phyloP scores from a whole-genome alignment of 2,797 vertebrate species.

The Podargus strigoides region DNA sequence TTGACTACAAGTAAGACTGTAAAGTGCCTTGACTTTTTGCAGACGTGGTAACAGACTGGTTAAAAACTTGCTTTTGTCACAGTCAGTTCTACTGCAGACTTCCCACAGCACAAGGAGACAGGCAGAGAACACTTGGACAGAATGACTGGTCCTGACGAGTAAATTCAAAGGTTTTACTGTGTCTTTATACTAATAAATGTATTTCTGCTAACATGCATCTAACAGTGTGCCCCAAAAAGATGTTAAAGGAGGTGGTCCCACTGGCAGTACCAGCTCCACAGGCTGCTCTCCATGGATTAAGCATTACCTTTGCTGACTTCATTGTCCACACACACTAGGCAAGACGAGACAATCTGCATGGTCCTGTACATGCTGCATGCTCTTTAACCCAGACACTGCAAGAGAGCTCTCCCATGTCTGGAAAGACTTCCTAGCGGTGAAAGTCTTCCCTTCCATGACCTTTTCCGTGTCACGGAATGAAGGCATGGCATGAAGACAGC shows the following conservation, averaged over 20 bases:
- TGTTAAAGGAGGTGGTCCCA: background rate
- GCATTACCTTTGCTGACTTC: background rate
- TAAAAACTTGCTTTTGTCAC: background rate
- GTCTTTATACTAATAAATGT: background rate
- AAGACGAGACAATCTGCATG: background rate
- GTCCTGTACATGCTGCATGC: background rate
- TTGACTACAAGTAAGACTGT: background rate
- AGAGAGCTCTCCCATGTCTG: background rate
- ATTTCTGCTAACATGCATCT: background rate
- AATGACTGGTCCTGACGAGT: background rate
- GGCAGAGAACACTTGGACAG: background rate
- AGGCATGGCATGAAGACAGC: no score
- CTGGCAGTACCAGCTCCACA: background rate
- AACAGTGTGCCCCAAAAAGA: background rate
- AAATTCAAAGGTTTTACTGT: background rate
- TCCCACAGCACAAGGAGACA: background rate
- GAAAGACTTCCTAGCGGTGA: background rate
- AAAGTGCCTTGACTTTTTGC: background rate
- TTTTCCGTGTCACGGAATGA: no score
- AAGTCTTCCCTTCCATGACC: background rate
- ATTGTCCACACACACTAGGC: background rate
- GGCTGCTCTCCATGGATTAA: background rate
- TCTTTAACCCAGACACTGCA: accelerated
- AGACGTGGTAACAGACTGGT: background rate
- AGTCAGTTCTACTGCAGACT: background rate